phyloP scores from a whole-genome alignment of 2,797 vertebrate genomes.

The Aldrovandia affinis region DNA sequence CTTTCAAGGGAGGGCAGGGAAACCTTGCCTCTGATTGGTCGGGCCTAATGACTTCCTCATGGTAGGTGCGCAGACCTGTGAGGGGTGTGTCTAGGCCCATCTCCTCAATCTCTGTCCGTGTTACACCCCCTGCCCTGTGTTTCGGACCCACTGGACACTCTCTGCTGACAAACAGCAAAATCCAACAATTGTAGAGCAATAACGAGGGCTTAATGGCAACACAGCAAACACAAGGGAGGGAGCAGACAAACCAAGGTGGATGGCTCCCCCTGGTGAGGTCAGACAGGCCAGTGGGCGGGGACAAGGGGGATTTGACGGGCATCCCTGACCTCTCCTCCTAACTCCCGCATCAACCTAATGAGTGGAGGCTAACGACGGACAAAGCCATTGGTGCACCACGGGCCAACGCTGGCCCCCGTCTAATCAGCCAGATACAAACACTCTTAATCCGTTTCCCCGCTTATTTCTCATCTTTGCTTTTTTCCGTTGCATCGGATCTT shows the following conservation, averaged over 20 bases:
- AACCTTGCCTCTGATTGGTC: neutral
- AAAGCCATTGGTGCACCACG: slow-evolving; percentile 75
- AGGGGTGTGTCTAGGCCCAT: neutral
- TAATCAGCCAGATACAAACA: slow-evolving; percentile 77
- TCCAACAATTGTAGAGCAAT: neutral
- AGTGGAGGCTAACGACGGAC: slow-evolving; percentile 70
- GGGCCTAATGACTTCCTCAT: neutral
- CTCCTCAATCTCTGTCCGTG: neutral
- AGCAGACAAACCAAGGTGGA: too few relatives aligned
- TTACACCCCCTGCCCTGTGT: neutral
- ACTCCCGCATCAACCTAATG: slow-evolving; percentile 62
- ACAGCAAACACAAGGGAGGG: too few relatives aligned
- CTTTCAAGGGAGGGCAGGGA: neutral
- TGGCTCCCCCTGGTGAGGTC: too few relatives aligned
- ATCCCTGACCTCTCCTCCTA: neutral
- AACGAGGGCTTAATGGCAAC: too few relatives aligned
- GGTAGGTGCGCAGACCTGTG: neutral
- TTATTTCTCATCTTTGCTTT: slow-evolving; percentile 30
- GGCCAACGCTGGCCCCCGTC: slow-evolving; percentile 74
- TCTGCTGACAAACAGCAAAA: neutral
- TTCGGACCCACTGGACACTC: neutral
- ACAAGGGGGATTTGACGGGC: neutral
- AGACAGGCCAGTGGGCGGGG: neutral
- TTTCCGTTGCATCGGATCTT: slow-evolving; percentile 40
- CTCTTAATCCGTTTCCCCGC: slow-evolving; percentile 65